Evolutionary conservation across 2,888 invertebrate genomes (phyloP), one percentile per base, ranked within the genome.

Genomic region (Drosophila multiciliata): DNA sequence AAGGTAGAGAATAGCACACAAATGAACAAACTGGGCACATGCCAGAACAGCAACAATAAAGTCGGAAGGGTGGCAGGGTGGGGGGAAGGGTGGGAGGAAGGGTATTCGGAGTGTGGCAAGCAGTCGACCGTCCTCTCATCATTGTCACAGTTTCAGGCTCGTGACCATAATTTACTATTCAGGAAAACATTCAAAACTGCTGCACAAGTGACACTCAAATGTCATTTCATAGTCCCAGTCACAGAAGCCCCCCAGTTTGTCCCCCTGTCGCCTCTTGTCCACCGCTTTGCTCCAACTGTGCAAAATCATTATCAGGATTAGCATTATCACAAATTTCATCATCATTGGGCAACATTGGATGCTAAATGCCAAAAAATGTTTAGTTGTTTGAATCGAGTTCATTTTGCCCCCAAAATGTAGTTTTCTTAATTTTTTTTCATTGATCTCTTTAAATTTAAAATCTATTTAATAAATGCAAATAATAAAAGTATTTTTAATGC

Each of bases 141-240:
- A 36, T 48, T 32, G 38, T 58, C 40, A 29, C 57, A 55, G 40
- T 49, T 69, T 67, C 60, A 61, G 71, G 50, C 88, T 71, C 80
- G 71, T 88, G 83, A 88, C 86, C 73, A 73, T 86, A 83, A 85
- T 88, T 86, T 88, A 86, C 86, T 70, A 83, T 85, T 88, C 85
- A 85, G 70, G 70, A 85, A 83, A 88, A 88, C 86, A 88, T 85
- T 85, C 85, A 85, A 83, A 85, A 83, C 88, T 86, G 65, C 80
- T 68, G 83, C 83, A 83, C 85, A 88, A 86, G 80, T 85, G 88
- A 83, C 86, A 85, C 86, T 88, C 87, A 65, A 88, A 85, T 88
- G 83, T 82, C 86, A 73, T 85, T 85, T 88, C 64, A 72, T 88
- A 85, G 77, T 79, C 70, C 40, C 80, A 80, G 61, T 68, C 60